phyloP scores from a whole-genome alignment of 2,113 vertebrate genomes.

The Hepsetus odoe region DNA sequence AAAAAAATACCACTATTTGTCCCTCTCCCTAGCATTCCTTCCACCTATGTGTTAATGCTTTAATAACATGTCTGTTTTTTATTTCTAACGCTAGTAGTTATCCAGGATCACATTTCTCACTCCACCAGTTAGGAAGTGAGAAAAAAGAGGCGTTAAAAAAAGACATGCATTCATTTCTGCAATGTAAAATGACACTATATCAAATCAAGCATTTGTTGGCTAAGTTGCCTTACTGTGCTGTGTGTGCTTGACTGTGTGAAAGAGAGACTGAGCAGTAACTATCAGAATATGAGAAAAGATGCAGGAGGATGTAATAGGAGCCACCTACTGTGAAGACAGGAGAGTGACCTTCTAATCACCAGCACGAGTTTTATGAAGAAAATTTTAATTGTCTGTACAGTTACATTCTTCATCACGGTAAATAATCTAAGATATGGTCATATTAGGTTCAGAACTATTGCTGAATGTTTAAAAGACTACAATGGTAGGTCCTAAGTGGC shows the following conservation, averaged over 20 bases:
- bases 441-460: neutral
- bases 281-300: constrained; percentile 1
- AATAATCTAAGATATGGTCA: too few relatives aligned
- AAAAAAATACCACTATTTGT: constrained; percentile 9
- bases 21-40: neutral
- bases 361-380: neutral
- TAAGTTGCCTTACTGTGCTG: constrained; percentile 68
- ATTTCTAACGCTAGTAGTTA: constrained; percentile 91
- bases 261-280: constrained; percentile 6
- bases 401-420: neutral
- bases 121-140: constrained; percentile 80
- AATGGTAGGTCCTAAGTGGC: neutral
- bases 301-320: constrained; percentile 67
- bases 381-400: neutral
- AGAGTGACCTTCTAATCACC: constrained; percentile 4
- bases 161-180: constrained; percentile 96
- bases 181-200: constrained; percentile 99
- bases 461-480: neutral
- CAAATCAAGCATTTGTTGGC: constrained; percentile 99
- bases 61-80: constrained; percentile 89
- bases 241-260: constrained; percentile 3
- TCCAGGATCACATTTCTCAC: constrained; percentile 90
- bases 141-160: constrained; percentile 66
- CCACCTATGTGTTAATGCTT: constrained; percentile 82
- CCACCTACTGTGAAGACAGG: constrained; percentile 82